These are phyloP conservation scores for Globia sparganii DNA, from an alignment of 2,888 invertebrate genomes.

Conservation along the genomic window DNA sequence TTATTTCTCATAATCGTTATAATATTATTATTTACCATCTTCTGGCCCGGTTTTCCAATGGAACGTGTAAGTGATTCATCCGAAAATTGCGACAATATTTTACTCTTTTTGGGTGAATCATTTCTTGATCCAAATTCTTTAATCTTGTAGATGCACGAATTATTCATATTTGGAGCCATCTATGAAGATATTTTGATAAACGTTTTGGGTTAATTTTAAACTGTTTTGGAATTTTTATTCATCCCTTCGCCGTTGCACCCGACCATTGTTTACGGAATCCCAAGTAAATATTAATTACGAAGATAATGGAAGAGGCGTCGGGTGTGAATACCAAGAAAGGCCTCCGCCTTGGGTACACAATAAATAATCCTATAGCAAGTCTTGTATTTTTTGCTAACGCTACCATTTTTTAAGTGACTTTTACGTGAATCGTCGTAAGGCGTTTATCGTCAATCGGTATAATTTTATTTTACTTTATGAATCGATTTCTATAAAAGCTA, in stretches of 20 bases:
- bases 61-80: conserved; percentile 62
- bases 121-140: conserved; percentile 42
- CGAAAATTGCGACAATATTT: conserved; percentile 39
- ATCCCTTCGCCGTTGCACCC: conserved; percentile 49
- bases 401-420: conserved; percentile 29
- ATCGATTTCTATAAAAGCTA: conserved; percentile 3
- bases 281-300: conserved; percentile 68
- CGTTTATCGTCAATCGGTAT: conserved; percentile 27
- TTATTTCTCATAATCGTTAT: conserved; percentile 36
- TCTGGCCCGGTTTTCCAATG: conserved; percentile 35
- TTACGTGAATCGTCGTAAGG: conserved; percentile 18
- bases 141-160: conserved; percentile 15
- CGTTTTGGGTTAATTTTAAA: conserved; percentile 23
- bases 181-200: conserved; percentile 10
- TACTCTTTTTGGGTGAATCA: conserved; percentile 53
- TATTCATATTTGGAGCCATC: conserved; percentile 8
- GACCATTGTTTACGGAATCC: conserved; percentile 62
- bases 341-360: conserved; percentile 54
- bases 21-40: conserved; percentile 35
- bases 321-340: conserved; percentile 68
- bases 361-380: conserved; percentile 65
- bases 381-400: conserved; percentile 44
- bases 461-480: conserved; percentile 11
- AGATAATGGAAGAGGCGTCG: conserved; percentile 56
- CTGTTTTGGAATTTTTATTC: conserved; percentile 37